Conservation (phyloP, 2,113 vertebrate genomes). For the Poeciliopsis occidentalis region DNA sequence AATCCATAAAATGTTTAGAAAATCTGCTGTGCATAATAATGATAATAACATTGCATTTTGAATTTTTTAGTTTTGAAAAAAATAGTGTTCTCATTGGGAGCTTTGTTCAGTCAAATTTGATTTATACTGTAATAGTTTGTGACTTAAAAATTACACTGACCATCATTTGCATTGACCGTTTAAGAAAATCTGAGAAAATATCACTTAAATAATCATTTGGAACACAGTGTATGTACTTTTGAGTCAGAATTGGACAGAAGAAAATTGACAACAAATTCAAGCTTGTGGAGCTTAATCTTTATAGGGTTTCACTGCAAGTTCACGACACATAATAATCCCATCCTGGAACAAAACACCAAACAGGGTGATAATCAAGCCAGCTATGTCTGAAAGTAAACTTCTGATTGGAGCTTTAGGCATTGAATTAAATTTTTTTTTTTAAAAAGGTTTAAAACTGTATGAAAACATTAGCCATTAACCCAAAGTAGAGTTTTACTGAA, state of each 20-base stretch:
- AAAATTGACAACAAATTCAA: background rate
- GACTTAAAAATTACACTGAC: no score
- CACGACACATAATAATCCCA: background rate
- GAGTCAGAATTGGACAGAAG: background rate
- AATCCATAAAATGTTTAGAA: no score
- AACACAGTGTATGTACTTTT: background rate
- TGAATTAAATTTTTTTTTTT: background rate
- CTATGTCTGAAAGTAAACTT: background rate
- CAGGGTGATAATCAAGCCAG: background rate
- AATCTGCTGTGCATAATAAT: no score
- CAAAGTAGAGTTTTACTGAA: background rate
- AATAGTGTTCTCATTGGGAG: no score
- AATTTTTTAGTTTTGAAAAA: no score
- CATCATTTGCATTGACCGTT: no score
- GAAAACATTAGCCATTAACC: background rate
- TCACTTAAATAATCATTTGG: no score
- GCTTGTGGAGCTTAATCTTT: background rate
- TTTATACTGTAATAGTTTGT: no score
- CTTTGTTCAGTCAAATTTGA: no score
- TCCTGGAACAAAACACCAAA: background rate
- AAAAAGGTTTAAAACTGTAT: background rate
- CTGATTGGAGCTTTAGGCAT: background rate
- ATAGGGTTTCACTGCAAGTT: background rate
- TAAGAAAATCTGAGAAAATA: no score
- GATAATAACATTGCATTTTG: no score